Base-by-base conservation (phyloP, 1,140 invertebrate species). In the Parasteatoda tepidariorum region DNA sequence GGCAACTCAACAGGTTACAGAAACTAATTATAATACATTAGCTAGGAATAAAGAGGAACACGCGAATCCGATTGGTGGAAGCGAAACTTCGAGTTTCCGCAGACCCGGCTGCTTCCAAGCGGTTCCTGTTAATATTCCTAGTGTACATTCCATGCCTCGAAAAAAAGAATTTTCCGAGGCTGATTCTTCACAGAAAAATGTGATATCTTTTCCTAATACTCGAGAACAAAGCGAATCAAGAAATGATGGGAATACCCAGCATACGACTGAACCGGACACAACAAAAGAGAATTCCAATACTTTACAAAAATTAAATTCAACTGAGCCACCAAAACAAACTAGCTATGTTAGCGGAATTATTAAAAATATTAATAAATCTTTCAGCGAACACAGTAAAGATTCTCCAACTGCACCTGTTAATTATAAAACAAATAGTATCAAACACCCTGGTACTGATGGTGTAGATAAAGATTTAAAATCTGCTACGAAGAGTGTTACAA, bases 71-170 rank as follows among this genome's bases (percentile, higher is more conserved):
- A 48, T 48, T 22, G 24, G 1, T 26, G 24, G 11, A 59, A 59
- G 24, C 1, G 38, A 48, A 48, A 18, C 18, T 34, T 41, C 62
- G 31, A 28, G 41, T 5, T 82, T 82, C 24, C 66, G 78, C 0
- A 57, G 57, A 71, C 66, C 67, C 5, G 78, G 78, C 3, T 70
- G 78, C 22, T 82, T 82, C 31, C 78, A 82, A 82, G 78, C 78
- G 61, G 78, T 82, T 2, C 76, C 76, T 15, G 64, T 79, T n/a
- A 79, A 33, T 26, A 71, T 82, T 13, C 78, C 78, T 15, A 61
- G 67, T 41, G 78, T 82, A 1, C 78, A 82, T 71, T 48, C 78
- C 7, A 18, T 26, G 26, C 22, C 61, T 30, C 66, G 55, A 24
- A 82, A 62, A 62, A 61, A 70, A 24, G 67, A 61, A 55, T 13